Conservation (phyloP, 2,113 vertebrate genomes). For the Corydoras sp. region DNA sequence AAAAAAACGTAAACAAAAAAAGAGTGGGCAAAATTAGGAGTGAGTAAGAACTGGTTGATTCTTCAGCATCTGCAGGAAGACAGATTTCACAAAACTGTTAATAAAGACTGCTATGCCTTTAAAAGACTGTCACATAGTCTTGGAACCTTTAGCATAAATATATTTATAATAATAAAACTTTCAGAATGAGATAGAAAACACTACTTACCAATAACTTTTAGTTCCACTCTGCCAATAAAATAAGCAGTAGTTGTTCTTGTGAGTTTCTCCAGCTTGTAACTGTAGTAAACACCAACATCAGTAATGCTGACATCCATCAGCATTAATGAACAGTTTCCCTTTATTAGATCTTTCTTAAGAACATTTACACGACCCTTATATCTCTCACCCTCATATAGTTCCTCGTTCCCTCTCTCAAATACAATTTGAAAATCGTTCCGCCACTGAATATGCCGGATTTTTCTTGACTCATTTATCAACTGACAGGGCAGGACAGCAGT, state of each 20-base stretch:
- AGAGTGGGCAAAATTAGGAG: too few relatives aligned
- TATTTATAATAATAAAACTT: too few relatives aligned
- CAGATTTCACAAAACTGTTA: too few relatives aligned
- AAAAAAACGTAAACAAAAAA: too few relatives aligned
- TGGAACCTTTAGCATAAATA: too few relatives aligned
- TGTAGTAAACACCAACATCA: neutral
- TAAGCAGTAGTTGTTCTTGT: neutral
- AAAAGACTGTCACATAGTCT: too few relatives aligned
- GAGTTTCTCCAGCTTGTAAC: neutral
- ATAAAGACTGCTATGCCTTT: too few relatives aligned
- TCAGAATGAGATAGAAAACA: too few relatives aligned
- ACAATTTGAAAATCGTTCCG: neutral
- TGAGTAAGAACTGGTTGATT: too few relatives aligned
- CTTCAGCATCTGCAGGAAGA: too few relatives aligned
- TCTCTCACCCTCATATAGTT: neutral
- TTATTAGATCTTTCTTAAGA: neutral
- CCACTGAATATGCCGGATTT: neutral
- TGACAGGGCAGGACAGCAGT: neutral
- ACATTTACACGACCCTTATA: conserved; percentile 3
- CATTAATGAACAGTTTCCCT: conserved; percentile 1
- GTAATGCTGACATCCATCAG: neutral
- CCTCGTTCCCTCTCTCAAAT: neutral
- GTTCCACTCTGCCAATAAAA: neutral
- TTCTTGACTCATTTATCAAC: neutral
- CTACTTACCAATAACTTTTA: neutral